These are phyloP conservation scores for Sinella curviseta DNA, from an alignment of 1,140 invertebrate species.

Conservation along the genomic window DNA sequence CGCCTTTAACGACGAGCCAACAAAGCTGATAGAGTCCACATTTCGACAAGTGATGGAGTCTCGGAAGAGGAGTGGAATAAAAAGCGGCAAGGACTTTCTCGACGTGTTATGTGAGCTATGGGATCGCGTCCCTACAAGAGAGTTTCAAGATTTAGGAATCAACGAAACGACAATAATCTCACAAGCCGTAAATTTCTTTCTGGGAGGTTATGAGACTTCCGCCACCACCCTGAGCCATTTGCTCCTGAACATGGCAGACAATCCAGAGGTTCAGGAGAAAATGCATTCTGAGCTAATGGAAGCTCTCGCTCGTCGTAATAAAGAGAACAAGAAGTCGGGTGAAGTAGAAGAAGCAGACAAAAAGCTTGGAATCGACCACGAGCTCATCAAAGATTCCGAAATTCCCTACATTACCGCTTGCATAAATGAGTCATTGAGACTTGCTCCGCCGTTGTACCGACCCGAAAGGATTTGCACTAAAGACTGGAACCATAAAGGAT, in stretches of 20 bases:
- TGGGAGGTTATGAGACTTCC: constrained; percentile 67
- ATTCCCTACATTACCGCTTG: constrained; percentile 48
- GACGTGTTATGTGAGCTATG: constrained; percentile 35
- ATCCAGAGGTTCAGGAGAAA: constrained; percentile 61
- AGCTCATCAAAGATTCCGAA: constrained; percentile 51
- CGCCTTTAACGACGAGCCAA: constrained; percentile 30
- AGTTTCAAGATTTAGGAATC: constrained; percentile 53
- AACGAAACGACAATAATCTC: constrained; percentile 66
- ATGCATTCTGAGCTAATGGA: constrained; percentile 60
- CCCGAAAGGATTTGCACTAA: constrained; percentile 46
- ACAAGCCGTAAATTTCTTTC: constrained; percentile 67
- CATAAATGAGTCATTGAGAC: constrained; percentile 47
- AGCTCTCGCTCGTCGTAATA: neutral
- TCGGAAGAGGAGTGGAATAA: neutral
- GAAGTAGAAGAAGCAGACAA: constrained; percentile 47
- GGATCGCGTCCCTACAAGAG: neutral
- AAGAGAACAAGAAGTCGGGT: constrained; percentile 44
- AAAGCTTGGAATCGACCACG: constrained; percentile 49
- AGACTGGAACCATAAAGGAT: constrained; percentile 36
- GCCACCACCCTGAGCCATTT: constrained; percentile 60
- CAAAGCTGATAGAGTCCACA: constrained; percentile 31
- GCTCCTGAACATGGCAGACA: constrained; percentile 61
- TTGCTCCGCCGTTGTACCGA: constrained; percentile 38
- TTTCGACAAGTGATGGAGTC: constrained; percentile 31
- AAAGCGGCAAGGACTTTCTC: constrained; percentile 27